Evolutionary conservation across 1,140 invertebrate species (phyloP).

Genomic region (Scaptomyza graminum): DNA sequence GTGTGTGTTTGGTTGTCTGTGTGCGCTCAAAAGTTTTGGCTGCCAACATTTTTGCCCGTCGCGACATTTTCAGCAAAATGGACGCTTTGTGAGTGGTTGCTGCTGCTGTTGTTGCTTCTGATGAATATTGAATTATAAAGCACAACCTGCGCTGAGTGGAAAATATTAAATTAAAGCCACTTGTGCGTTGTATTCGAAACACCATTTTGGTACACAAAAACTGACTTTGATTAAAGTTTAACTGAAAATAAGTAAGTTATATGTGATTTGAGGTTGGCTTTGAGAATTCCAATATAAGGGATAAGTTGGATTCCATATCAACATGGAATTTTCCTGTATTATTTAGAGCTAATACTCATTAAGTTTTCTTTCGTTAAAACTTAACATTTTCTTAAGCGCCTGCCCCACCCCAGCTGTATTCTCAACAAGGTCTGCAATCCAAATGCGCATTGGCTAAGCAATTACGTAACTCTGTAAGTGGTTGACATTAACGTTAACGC

Average conservation of each 20-base stretch:
- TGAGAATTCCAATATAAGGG: background rate
- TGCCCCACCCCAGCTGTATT: too few relatives aligned
- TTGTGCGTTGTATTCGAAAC: background rate
- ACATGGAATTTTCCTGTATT: too few relatives aligned
- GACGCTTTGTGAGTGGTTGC: slow-evolving; percentile 1
- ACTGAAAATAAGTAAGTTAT: background rate
- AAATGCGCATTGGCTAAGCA: slow-evolving; percentile 36
- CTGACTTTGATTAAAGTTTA: too few relatives aligned
- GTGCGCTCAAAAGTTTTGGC: slow-evolving; percentile 23
- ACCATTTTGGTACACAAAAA: background rate
- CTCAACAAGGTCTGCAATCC: background rate
- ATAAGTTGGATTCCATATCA: background rate
- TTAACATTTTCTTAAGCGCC: background rate
- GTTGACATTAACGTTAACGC: slow-evolving; percentile 40
- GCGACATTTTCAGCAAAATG: slow-evolving; percentile 18
- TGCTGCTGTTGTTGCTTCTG: background rate
- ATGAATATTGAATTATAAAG: slow-evolving; percentile 21
- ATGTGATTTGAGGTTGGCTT: too few relatives aligned
- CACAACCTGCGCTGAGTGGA: slow-evolving; percentile 1
- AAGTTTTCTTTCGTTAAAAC: background rate
- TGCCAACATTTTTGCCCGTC: slow-evolving; percentile 9
- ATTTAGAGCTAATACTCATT: background rate
- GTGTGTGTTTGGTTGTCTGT: slow-evolving; percentile 3
- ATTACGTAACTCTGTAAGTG: slow-evolving; percentile 58
- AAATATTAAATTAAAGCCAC: slow-evolving; percentile 21